These are phyloP conservation scores for Drosophila orena DNA, from an alignment of 1,140 invertebrate species.

Conservation along the genomic window DNA sequence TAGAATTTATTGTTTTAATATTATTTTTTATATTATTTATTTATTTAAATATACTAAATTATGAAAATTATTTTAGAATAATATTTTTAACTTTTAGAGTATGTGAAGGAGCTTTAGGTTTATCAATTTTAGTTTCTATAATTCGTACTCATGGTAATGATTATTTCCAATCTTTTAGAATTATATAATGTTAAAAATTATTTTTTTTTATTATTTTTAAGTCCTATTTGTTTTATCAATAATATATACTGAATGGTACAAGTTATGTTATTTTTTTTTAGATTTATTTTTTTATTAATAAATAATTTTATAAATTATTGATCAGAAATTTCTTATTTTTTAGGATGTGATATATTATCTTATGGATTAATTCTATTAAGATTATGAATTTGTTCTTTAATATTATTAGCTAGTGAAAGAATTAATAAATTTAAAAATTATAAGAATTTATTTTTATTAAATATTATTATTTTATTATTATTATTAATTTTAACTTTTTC, in stretches of 20 bases:
- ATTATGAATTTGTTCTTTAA: too few species aligned
- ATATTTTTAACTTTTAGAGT: conserved; percentile 87
- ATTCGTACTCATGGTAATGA: conserved; percentile 86
- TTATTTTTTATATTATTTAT: conserved; percentile 10
- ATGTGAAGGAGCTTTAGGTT: conserved; percentile 87
- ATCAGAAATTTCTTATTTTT: too few species aligned
- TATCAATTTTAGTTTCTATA: conserved; percentile 87
- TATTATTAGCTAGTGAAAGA: too few species aligned
- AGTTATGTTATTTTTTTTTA: conserved; percentile 83
- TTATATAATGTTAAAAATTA: conserved; percentile 86
- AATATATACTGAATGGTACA: conserved; percentile 82
- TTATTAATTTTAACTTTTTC: conserved; percentile 87
- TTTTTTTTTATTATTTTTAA: conserved; percentile 85
- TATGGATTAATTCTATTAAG: too few species aligned
- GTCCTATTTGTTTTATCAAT: conserved; percentile 81
- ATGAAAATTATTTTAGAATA: conserved; percentile 73
- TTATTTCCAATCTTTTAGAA: conserved; percentile 86
- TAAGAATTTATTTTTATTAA: conserved; percentile 85
- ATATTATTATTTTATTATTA: conserved; percentile 86
- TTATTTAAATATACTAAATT: conserved; percentile 9
- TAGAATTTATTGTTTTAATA: conserved; percentile 8
- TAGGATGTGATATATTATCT: too few species aligned
- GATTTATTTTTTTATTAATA: conserved; percentile 84
- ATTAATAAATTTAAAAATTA: too few species aligned
- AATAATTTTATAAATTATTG: conserved; percentile 81